Evolutionary conservation across 2,888 invertebrate genomes (phyloP), one percentile per base, ranked within the genome.

Genomic region (Drosophila atroscutellata): DNA sequence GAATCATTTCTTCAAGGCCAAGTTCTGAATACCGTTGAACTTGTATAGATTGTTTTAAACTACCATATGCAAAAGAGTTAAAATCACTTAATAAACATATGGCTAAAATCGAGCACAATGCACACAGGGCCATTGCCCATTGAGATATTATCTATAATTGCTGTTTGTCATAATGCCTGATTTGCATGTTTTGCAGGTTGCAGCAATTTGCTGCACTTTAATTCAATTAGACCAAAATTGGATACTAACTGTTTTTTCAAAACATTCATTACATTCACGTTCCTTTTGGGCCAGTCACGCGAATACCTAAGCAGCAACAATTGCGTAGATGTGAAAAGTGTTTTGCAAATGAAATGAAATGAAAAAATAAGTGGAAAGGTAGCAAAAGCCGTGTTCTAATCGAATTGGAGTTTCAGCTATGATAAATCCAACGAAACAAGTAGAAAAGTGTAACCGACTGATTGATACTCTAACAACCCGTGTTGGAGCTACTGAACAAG

Each of bases 161-260:
- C 18, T 37, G 18, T 11, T 24, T 32, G n/a, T 39, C 32, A 20
- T 15, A 37, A 37, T 54, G 28, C 36, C 15, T 3, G 45, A 56
- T 56, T 73, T 52, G 76, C 78, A 62, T 75, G 78, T 60, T 51
- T 15, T 24, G 11, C 37, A 66, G 30, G 66, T 42, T 34, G 28
- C 54, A 49, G 42, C 47, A 74, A 73, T 71, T 65, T 59, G 20
- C 50, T n/a, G 54, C 42, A 60, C 54, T 69, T 57, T 55, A 51
- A 59, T 57, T 67, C 54, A 72, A 47, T 50, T 55, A 56, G 42
- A 68, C 26, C 49, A 51, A 58, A 82, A 75, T 51, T 54, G 64
- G 49, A 49, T 51, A 72, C 74, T 78, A 79, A 87, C 65, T 80
- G 64, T 63, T 70, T 42, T 26, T 26, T 61, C 13, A 11, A 9